These are phyloP conservation scores for Aleiodes leptofemur DNA, from an alignment of 2,888 invertebrate genomes.

Conservation along the genomic window DNA sequence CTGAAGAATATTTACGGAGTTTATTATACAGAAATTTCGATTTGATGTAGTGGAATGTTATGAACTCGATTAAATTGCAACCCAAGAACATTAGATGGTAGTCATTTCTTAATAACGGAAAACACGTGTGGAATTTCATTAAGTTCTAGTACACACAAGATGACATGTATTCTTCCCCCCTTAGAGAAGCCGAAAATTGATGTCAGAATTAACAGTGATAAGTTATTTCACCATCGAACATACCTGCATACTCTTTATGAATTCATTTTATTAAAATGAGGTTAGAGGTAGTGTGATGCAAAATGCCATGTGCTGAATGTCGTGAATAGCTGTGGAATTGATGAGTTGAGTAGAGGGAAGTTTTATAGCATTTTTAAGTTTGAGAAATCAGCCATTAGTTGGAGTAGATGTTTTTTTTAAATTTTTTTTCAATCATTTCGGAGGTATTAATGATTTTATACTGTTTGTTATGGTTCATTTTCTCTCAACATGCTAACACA, in stretches of 20 bases:
- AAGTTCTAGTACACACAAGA: constrained; percentile 52
- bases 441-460: too few species aligned
- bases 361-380: too few species aligned
- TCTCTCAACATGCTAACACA: too few species aligned
- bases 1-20: background rate
- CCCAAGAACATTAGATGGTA: constrained; percentile 47
- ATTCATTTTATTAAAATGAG: background rate
- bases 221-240: background rate
- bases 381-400: too few species aligned
- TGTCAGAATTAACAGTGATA: background rate
- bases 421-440: too few species aligned
- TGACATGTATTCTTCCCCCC: constrained; percentile 18
- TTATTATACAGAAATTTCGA: constrained; percentile 9
- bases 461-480: too few species aligned
- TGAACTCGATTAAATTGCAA: constrained; percentile 39
- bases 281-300: too few species aligned
- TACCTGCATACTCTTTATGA: background rate
- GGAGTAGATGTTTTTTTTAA: too few species aligned
- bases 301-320: too few species aligned
- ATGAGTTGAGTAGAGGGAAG: too few species aligned
- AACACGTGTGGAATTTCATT: constrained; percentile 62
- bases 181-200: background rate
- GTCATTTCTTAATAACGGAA: constrained; percentile 62
- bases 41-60: constrained; percentile 32
- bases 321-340: too few species aligned